Conservation (phyloP, 2,797 vertebrate genomes). For the Gambusia yucatana region DNA sequence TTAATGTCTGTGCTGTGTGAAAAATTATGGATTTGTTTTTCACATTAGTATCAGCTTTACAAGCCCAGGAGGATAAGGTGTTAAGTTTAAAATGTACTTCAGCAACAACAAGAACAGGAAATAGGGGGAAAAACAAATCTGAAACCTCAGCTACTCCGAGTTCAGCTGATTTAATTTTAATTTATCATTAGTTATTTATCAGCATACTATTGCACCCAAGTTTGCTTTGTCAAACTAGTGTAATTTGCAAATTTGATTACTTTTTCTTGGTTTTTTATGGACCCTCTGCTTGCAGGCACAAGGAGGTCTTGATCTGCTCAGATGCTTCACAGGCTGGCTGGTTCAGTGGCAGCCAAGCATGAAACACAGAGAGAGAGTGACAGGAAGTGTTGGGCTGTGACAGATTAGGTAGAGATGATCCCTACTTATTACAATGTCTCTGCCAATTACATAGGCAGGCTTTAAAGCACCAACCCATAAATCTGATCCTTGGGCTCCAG, state of each 20-base stretch:
- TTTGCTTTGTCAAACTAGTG: slow-evolving; percentile 26
- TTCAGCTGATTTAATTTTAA: slow-evolving; percentile 48
- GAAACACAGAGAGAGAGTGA: slow-evolving; percentile 49
- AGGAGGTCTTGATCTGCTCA: slow-evolving; percentile 46
- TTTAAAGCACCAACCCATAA: slow-evolving; percentile 64
- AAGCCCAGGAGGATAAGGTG: slow-evolving; percentile 38
- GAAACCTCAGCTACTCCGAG: slow-evolving; percentile 12
- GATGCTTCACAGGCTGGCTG: slow-evolving; percentile 36
- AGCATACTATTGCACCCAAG: slow-evolving; percentile 44
- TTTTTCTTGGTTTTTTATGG: slow-evolving; percentile 15
- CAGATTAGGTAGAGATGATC: slow-evolving; percentile 76
- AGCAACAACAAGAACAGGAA: slow-evolving; percentile 38
- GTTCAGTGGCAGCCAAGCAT: slow-evolving; percentile 53
- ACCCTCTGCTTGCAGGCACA: slow-evolving; percentile 31
- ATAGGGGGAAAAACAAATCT: slow-evolving; percentile 25
- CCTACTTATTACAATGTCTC: slow-evolving; percentile 75
- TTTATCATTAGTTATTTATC: slow-evolving; percentile 64
- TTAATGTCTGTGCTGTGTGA: slow-evolving; percentile 37
- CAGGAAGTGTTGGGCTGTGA: slow-evolving; percentile 70
- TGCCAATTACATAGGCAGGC: slow-evolving; percentile 71
- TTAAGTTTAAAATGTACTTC: slow-evolving; percentile 39
- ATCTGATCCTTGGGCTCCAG: slow-evolving; percentile 54
- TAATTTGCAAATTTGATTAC: slow-evolving; percentile 43
- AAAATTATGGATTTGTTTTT: slow-evolving; percentile 46
- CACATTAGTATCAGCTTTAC: slow-evolving; percentile 33